phyloP scores from a whole-genome alignment of 2,113 vertebrate genomes.

The Alectura lathami region DNA sequence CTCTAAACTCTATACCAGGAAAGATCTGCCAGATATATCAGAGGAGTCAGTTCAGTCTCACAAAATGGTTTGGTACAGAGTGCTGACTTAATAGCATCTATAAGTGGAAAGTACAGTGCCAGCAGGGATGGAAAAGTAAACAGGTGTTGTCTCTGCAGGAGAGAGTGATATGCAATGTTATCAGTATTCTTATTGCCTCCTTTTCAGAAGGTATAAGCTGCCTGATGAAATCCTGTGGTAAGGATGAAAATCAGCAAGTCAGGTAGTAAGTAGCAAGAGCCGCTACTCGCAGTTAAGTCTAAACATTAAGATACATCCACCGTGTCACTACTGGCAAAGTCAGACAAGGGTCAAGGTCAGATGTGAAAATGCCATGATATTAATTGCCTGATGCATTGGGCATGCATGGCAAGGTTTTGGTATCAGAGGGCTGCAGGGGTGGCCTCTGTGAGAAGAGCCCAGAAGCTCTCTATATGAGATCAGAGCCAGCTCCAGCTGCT shows the following conservation, averaged over 20 bases:
- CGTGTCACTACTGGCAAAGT: not conserved
- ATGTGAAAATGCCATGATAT: not conserved
- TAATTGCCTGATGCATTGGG: not conserved
- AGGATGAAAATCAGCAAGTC: slow-evolving; percentile 18
- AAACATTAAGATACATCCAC: not conserved
- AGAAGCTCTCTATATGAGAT: too few species aligned
- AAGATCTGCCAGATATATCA: not conserved
- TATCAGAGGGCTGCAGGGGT: too few species aligned
- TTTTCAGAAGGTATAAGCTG: not conserved
- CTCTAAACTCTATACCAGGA: not conserved
- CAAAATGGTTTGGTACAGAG: not conserved
- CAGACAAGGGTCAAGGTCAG: slow-evolving; percentile 15
- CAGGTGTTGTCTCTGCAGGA: slow-evolving; percentile 36
- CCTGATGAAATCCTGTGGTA: not conserved
- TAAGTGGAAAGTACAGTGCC: slow-evolving; percentile 48
- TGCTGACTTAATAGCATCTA: slow-evolving; percentile 49
- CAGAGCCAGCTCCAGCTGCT: too few species aligned
- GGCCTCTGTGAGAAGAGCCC: too few species aligned
- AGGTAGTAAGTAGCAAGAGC: not conserved
- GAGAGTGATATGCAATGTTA: not conserved
- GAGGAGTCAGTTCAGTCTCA: slow-evolving; percentile 40
- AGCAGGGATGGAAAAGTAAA: slow-evolving; percentile 45
- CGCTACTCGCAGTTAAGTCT: not conserved
- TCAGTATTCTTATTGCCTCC: not conserved
- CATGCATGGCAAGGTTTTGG: too few species aligned